A percentile compares a stretch with the other conserved stretches of the same genome.
phyloP scores from a whole-genome alignment of 1,140 invertebrate genomes.

The Bombyx mori region DNA sequence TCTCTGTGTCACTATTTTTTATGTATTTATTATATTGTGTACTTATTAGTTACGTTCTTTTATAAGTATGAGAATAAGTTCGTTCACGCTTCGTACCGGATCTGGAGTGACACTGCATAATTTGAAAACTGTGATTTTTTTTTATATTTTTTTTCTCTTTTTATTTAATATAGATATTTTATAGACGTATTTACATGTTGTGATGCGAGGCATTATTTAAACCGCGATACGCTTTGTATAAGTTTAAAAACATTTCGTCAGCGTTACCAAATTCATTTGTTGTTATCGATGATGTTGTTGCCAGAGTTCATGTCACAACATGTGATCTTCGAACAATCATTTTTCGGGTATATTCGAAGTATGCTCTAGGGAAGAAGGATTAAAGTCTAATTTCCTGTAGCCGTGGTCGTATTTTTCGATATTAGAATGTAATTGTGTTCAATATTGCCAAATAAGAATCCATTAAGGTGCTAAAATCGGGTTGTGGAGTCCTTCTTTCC shows the following conservation, averaged over 20 bases:
- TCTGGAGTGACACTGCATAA: constrained; percentile 69
- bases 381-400: constrained; percentile 10
- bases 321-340: constrained; percentile 41
- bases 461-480: constrained; percentile 51
- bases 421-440: constrained; percentile 21
- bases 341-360: constrained; percentile 38
- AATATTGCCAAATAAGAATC: constrained; percentile 37
- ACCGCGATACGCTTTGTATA: constrained; percentile 5
- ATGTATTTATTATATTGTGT: constrained; percentile 54
- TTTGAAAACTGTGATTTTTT: constrained; percentile 70
- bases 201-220: constrained; percentile 41
- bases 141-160: constrained; percentile 51
- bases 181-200: constrained; percentile 63
- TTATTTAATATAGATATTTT: constrained; percentile 38
- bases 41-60: constrained; percentile 62
- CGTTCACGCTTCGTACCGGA: constrained; percentile 57
- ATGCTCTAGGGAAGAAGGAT: constrained; percentile 51
- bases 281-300: constrained; percentile 33
- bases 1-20: constrained; percentile 61
- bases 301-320: constrained; percentile 47
- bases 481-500: constrained; percentile 71
- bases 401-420: not conserved
- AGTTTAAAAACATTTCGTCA: constrained; percentile 17
- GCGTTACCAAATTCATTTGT: constrained; percentile 41
- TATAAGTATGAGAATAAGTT: constrained; percentile 47